Conservation (phyloP, 2,797 vertebrate species). For the Leuciscus waleckii region DNA sequence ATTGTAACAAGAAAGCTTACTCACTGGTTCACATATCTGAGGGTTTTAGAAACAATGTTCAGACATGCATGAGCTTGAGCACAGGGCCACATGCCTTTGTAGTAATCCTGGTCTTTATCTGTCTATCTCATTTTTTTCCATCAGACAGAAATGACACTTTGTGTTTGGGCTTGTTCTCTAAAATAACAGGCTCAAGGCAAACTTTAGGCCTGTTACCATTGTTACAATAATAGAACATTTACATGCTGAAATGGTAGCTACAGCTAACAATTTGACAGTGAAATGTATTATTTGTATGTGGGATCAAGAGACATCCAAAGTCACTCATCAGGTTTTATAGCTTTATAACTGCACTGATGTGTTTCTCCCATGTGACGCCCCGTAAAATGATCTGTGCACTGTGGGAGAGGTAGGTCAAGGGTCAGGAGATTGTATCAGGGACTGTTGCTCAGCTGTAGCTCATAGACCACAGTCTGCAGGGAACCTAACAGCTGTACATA, state of each 20-base stretch:
- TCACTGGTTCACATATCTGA: background rate
- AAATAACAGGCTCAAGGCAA: background rate
- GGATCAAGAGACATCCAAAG: background rate
- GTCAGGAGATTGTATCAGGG: slow-evolving; percentile 15
- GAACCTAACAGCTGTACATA: slow-evolving; percentile 43
- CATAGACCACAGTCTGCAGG: slow-evolving; percentile 18
- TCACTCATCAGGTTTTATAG: background rate
- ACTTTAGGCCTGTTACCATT: background rate
- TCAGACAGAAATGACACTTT: background rate
- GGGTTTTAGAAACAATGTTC: slow-evolving; percentile 19
- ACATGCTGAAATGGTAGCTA: background rate
- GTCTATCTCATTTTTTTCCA: background rate
- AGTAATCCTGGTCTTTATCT: slow-evolving; percentile 11
- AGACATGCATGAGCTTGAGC: slow-evolving; percentile 10
- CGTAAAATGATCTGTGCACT: background rate
- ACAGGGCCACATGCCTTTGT: background rate
- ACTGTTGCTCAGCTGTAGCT: slow-evolving; percentile 38
- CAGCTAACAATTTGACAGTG: background rate
- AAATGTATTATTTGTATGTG: background rate
- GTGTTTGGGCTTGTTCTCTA: slow-evolving; percentile 23
- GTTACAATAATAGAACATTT: background rate
- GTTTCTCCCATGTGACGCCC: background rate
- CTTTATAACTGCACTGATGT: slow-evolving; percentile 4
- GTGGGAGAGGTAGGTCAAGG: slow-evolving; percentile 29
- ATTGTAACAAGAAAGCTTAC: background rate